phyloP scores from a whole-genome alignment of 2,888 invertebrate genomes.

The Leptopilina drosophilae region DNA sequence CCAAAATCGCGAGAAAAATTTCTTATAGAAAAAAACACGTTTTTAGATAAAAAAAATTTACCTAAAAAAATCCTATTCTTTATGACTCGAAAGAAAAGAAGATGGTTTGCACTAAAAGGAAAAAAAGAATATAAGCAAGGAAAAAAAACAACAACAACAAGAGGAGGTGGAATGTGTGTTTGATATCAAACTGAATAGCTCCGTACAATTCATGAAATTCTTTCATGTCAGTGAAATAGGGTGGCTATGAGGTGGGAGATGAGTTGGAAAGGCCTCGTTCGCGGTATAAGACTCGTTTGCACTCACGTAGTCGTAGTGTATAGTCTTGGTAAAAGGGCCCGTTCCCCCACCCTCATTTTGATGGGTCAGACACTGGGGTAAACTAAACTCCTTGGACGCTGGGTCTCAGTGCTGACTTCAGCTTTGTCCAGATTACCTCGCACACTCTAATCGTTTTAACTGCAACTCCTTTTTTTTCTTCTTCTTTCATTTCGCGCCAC shows the following conservation, averaged over 20 bases:
- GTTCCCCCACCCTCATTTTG: constrained; percentile 47
- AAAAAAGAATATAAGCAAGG: no score
- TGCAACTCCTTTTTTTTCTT: constrained; percentile 29
- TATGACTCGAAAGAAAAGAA: no score
- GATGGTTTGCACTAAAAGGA: no score
- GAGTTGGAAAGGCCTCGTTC: constrained; percentile 51
- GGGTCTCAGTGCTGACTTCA: constrained; percentile 52
- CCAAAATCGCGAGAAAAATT: no score
- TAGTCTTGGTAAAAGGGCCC: constrained; percentile 40
- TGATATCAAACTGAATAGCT: not conserved
- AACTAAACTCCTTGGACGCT: constrained; percentile 42
- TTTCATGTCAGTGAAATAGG: not conserved
- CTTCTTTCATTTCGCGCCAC: constrained; percentile 29
- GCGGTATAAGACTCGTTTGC: constrained; percentile 51
- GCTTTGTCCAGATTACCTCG: constrained; percentile 40
- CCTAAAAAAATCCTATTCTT: no score
- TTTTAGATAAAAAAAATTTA: no score
- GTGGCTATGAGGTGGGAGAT: constrained; percentile 44
- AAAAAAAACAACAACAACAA: no score
- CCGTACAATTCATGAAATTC: constrained; percentile 13
- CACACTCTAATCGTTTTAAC: not conserved
- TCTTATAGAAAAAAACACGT: no score
- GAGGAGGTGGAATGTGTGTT: not conserved
- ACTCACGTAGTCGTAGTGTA: constrained; percentile 46
- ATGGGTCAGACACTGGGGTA: constrained; percentile 47